Base-by-base conservation (phyloP, 2,113 vertebrate genomes). In the Dissostichus mawsoni region DNA sequence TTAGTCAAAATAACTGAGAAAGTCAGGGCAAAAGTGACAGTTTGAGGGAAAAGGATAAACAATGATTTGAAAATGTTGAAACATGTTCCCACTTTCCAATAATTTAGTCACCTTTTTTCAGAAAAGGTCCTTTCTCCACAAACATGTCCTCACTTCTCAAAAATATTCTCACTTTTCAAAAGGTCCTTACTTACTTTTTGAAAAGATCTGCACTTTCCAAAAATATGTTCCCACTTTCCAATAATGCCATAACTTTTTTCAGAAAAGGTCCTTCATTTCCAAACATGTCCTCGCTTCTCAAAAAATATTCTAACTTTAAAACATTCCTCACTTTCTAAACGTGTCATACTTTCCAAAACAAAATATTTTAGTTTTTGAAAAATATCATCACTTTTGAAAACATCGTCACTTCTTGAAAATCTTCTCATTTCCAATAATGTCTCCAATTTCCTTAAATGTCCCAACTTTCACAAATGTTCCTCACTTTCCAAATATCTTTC, bases 1-100 rank as follows among this genome's bases (percentile, higher is more conserved):
- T 82, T 3, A 71, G 50, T 59, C 23, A 33, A 11, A 6, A 16
- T 1, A 80, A 57, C 29, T 69, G 57, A 80, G 51, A 66, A 29
- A 33, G 20, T 48, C 58, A 44, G 36, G 45, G 8, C 14, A 17
- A 51, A 51, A 14, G 13, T 44, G 44, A 23, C 14, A 2, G 18
- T 25, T 23, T 25, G 5, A 2, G 33, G 20, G n/a, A 1, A 8
- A 57, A 14, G 14, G 18, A 20, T 7, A n/a, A 44, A 44, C 3
- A 41, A 52, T 68, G 11, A 16, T 1, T 44, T 17, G 10, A 33
- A 50, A 29, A 29, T 29, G 3, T 29, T 29, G 29, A 29, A 29
- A 29, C 29, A 51, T 13, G 17, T 36, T 12, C 1, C 50, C 16
- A 61, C 25, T 44, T 11, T 17, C 5, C 0, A 41, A 73, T 44